Percentiles rank a stretch among this genome's conserved stretches.
phyloP scores from a whole-genome alignment of 2,113 vertebrate species.

The Anas platyrhynchos region DNA sequence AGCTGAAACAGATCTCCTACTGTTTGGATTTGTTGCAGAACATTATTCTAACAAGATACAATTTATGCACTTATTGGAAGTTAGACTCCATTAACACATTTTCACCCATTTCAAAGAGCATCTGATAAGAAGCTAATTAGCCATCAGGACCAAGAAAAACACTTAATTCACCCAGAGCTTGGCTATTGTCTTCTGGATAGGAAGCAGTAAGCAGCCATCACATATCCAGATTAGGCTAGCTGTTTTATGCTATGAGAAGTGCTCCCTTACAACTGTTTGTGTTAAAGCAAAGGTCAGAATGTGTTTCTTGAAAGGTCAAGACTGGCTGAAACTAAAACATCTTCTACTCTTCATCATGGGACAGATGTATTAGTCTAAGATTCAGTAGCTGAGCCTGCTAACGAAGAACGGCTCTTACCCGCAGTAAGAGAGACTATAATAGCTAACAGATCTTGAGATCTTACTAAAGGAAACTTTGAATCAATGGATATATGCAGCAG shows the following conservation, averaged over 20 bases:
- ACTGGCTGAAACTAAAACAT: background rate
- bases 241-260: background rate
- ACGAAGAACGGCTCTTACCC: background rate
- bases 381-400: background rate
- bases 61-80: background rate
- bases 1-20: background rate
- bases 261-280: background rate
- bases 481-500: background rate
- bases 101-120: background rate
- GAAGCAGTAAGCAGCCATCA: background rate
- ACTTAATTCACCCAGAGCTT: background rate
- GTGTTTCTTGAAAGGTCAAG: background rate
- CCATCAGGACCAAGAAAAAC: background rate
- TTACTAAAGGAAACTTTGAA: background rate
- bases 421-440: background rate
- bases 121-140: background rate
- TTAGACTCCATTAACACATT: background rate
- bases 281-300: background rate
- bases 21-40: background rate
- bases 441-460: background rate
- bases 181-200: background rate
- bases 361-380: background rate
- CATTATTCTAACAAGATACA: background rate
- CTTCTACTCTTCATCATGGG: background rate
- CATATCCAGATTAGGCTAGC: background rate